Evolutionary conservation across 2,888 invertebrate species (phyloP).

Genomic region (Drosophila melanosoma): DNA sequence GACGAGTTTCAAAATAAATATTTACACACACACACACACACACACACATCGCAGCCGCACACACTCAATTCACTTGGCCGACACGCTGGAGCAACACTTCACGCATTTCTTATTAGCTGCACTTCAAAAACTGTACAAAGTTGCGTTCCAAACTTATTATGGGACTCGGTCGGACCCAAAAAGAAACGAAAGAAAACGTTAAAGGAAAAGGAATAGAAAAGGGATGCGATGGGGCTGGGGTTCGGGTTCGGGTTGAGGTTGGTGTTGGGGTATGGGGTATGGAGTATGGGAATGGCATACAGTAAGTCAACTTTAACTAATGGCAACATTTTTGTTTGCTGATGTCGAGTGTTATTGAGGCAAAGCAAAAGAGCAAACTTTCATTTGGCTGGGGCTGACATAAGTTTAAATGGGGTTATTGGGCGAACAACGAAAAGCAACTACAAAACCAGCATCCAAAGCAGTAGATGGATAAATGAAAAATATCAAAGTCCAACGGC

Average conservation of each 20-base stretch:
- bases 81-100: slow-evolving; percentile 61
- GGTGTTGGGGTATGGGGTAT: not conserved
- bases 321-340: slow-evolving; percentile 67
- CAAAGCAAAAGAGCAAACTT: slow-evolving; percentile 64
- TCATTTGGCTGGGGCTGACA: slow-evolving; percentile 72
- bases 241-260: not conserved
- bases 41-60: not conserved
- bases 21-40: slow-evolving; percentile 53
- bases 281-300: slow-evolving; percentile 11
- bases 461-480: slow-evolving; percentile 30
- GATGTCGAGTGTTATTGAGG: slow-evolving; percentile 68
- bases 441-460: slow-evolving; percentile 7
- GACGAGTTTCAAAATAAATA: slow-evolving; percentile 70
- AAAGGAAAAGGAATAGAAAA: slow-evolving; percentile 24
- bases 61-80: slow-evolving; percentile 42
- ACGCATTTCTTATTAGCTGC: slow-evolving; percentile 78
- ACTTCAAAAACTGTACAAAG: slow-evolving; percentile 57
- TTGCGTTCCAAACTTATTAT: slow-evolving; percentile 65
- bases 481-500: slow-evolving; percentile 46
- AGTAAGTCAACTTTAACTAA: slow-evolving; percentile 65
- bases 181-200: slow-evolving; percentile 23
- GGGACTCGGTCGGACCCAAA: slow-evolving; percentile 32
- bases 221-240: not conserved
- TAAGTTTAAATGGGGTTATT: slow-evolving; percentile 72
- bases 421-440: slow-evolving; percentile 26